Evolutionary conservation across 2,797 vertebrate species (phyloP), one percentile per base, ranked within the genome.

Genomic region (Eurystomus glaucurus): DNA sequence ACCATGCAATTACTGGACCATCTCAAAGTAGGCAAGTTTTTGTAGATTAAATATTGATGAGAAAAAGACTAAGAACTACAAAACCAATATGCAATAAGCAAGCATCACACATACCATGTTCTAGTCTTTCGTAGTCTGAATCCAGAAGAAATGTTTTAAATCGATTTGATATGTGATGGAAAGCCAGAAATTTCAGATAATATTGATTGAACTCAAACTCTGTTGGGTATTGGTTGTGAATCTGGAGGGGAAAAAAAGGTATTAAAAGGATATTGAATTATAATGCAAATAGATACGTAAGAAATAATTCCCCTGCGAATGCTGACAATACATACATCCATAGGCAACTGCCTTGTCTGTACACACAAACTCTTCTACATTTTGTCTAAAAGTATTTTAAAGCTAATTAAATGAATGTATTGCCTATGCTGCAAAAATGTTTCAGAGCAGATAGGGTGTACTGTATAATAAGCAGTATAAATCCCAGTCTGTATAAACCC

Each of bases 121-220:
- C 99, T 96, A 99, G 98, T 93, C 99, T 99, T 97, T 99, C 99
- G 43, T 99, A 99, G 98, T 99, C 99, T 4, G 99, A 99, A 97
- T 99, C 99, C 98, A 99, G 98, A 94, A 99, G 99, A 98, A 99
- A 99, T 98, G 99, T 99, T 98, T 99, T 99, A 98, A 99, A 99
- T 96, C 99, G 98, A 98, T 99, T 99, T 97, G 99, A 99, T 97
- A 99, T 98, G 93, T 99, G 99, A 97, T 99, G 99, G 98, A 99
- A 99, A 76, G 99, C 99, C 98, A 99, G 98, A 98, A 99, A 99
- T 98, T 99, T 99, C 97, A 99, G 98, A 98, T 99, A 99, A 98
- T 99, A 99, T 83, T 99, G 99, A 98, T 99, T 99, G 98, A 99
- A 99, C 98, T 99, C 99, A 98, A 99, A 99, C 97, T 99, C 99